These are phyloP conservation scores for Halyomorpha halys DNA, from an alignment of 1,140 invertebrate genomes.

Conservation along the genomic window DNA sequence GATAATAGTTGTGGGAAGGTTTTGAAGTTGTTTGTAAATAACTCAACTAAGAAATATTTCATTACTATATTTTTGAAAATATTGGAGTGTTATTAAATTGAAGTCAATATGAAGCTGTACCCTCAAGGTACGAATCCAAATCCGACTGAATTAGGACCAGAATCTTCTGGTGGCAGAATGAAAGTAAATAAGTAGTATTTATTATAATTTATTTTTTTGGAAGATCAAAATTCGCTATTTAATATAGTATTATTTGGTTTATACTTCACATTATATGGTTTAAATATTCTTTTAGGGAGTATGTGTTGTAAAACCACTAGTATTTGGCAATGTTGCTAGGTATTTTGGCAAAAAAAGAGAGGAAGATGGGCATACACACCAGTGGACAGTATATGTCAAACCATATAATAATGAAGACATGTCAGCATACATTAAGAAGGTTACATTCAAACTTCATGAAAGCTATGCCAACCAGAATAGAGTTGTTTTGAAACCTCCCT, in stretches of 20 bases:
- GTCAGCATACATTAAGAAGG: slow-evolving; percentile 90
- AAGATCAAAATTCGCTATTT: background rate
- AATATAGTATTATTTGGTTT: background rate
- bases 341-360: slow-evolving; percentile 97
- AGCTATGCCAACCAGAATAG: slow-evolving; percentile 92
- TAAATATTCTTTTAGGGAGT: slow-evolving; percentile 53
- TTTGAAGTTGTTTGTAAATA: too few species aligned
- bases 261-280: background rate
- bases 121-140: background rate
- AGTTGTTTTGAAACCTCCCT: slow-evolving; percentile 87
- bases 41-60: too few species aligned
- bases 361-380: slow-evolving; percentile 96
- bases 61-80: too few species aligned
- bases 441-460: slow-evolving; percentile 96
- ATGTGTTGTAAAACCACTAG: slow-evolving; percentile 87
- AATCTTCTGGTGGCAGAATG: slow-evolving; percentile 19
- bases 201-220: background rate
- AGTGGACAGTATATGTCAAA: slow-evolving; percentile 97
- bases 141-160: slow-evolving; percentile 17
- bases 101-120: background rate
- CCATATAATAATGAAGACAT: slow-evolving; percentile 90
- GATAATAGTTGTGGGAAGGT: too few species aligned
- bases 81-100: background rate
- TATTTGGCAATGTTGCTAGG: slow-evolving; percentile 91
- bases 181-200: slow-evolving; percentile 11